These are phyloP conservation scores for Callinectes sapidus DNA, from an alignment of 2,888 invertebrate genomes.

Conservation along the genomic window DNA sequence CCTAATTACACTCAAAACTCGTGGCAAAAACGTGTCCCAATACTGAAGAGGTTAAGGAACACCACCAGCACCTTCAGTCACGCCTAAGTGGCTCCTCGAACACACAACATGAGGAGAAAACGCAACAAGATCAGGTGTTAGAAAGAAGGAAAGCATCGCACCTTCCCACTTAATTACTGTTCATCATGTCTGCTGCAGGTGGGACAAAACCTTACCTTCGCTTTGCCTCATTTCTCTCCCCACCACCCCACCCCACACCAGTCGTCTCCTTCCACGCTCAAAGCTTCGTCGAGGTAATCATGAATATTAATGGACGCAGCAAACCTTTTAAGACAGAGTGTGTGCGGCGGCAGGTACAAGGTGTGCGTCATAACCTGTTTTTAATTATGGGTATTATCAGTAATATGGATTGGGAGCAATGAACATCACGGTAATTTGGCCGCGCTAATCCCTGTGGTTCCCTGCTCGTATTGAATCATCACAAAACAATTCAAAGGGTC, in stretches of 20 bases:
- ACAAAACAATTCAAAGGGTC: not conserved
- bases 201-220: conserved; percentile 3
- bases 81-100: not conserved
- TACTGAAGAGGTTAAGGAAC: not conserved
- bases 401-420: conserved; percentile 37
- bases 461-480: not conserved
- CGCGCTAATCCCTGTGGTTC: not conserved
- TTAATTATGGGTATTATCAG: conserved; percentile 32
- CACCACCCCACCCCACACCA: too few relatives aligned
- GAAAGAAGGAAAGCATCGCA: not conserved
- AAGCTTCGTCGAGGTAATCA: not conserved
- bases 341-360: not conserved
- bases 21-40: too few relatives aligned
- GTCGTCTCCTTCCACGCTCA: not conserved
- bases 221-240: not conserved
- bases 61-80: too few relatives aligned
- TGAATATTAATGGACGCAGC: conserved; percentile 31
- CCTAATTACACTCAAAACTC: too few relatives aligned
- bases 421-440: conserved; percentile 19
- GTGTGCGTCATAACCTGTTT: conserved; percentile 4
- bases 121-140: not conserved
- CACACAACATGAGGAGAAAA: not conserved
- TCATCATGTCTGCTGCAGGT: not conserved
- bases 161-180: not conserved
- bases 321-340: conserved; percentile 15